Conservation (phyloP, 2,797 vertebrate genomes). For the Prionace glauca region DNA sequence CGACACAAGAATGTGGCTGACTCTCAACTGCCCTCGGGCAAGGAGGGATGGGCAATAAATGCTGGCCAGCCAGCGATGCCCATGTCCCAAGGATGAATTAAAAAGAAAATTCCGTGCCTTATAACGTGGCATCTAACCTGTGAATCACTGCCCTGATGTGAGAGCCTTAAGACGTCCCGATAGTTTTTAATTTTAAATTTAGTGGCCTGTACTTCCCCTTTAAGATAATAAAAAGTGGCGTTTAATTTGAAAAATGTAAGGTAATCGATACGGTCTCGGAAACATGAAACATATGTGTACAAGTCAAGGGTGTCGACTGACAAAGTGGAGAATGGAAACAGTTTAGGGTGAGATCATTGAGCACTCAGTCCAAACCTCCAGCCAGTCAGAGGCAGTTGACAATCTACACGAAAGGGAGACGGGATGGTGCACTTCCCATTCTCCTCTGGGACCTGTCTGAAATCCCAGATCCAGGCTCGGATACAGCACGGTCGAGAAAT, state of each 20-base stretch:
- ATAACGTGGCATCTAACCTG: not conserved
- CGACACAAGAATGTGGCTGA: too few relatives aligned
- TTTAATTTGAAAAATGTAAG: not conserved
- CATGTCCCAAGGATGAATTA: too few relatives aligned
- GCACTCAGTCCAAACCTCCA: not conserved
- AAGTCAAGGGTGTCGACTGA: not conserved
- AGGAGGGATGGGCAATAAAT: too few relatives aligned
- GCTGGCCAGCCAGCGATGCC: too few relatives aligned
- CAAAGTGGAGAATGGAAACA: not conserved
- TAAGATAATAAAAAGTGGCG: not conserved
- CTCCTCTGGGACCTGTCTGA: not conserved
- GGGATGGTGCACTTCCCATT: not conserved
- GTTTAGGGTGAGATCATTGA: not conserved
- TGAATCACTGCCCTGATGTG: not conserved
- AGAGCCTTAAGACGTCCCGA: not conserved
- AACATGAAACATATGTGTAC: conserved; percentile 14
- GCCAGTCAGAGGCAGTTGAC: not conserved
- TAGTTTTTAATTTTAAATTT: not conserved
- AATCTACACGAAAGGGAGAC: not conserved
- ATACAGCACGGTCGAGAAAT: not conserved
- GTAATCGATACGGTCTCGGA: not conserved
- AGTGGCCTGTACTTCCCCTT: not conserved
- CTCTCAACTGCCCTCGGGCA: too few relatives aligned
- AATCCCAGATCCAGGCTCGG: not conserved
- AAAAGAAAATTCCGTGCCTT: not conserved